These are phyloP conservation scores for Apodemia hepburni DNA, from an alignment of 2,888 invertebrate genomes.

Conservation along the genomic window DNA sequence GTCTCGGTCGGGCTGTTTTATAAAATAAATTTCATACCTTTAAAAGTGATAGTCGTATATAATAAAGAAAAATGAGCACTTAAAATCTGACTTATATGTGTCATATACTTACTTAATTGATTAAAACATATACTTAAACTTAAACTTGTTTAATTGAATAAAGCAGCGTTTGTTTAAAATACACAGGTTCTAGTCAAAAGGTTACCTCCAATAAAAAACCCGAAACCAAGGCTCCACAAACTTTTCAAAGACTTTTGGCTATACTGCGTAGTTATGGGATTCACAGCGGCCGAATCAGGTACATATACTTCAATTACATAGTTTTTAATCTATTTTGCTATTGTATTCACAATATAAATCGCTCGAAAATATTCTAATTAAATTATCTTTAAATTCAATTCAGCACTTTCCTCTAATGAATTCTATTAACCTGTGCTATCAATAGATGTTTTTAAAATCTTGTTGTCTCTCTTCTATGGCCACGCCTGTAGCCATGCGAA, in stretches of 20 bases:
- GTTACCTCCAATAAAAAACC: constrained; percentile 93
- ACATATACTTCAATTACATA: constrained; percentile 33
- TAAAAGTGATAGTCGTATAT: too few species aligned
- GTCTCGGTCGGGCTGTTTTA: too few species aligned
- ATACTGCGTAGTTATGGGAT: constrained; percentile 99
- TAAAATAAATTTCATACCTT: too few species aligned
- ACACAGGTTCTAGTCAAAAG: constrained; percentile 85
- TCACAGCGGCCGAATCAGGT: constrained; percentile 91
- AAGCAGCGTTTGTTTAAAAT: neutral
- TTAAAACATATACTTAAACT: too few species aligned
- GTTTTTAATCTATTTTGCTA: constrained; percentile 23
- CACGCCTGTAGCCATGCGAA: constrained; percentile 77
- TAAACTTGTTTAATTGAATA: too few species aligned
- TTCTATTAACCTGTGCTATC: constrained; percentile 31
- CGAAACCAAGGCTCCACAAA: constrained; percentile 95
- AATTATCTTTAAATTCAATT: constrained; percentile 34
- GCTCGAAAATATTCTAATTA: constrained; percentile 34
- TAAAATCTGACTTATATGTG: too few species aligned
- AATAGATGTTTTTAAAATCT: constrained; percentile 61
- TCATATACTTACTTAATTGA: neutral
- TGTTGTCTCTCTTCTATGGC: constrained; percentile 66
- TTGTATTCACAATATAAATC: constrained; percentile 38
- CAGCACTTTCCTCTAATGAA: constrained; percentile 32
- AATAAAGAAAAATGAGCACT: too few species aligned
- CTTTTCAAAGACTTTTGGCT: constrained; percentile 99